A percentile compares a stretch with the other conserved stretches of the same genome.
Conservation (phyloP, 2,888 invertebrate species). For the Andrena minutula region DNA sequence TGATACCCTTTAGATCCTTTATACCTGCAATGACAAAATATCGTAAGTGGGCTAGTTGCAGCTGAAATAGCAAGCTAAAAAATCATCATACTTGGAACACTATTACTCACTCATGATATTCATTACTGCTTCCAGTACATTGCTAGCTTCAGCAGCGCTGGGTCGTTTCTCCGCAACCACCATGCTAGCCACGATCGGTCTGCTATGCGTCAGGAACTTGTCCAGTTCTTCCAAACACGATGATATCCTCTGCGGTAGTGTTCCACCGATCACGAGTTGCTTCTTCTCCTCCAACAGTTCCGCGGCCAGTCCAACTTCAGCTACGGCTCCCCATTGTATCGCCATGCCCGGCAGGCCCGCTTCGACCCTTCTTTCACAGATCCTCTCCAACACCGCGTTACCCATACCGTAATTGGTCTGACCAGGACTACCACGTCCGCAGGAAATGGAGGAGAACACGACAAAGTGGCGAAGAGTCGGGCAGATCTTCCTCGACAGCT, state of each 20-base stretch:
- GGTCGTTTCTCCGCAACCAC: slow-evolving; percentile 94
- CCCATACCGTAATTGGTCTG: slow-evolving; percentile 89
- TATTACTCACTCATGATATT: slow-evolving; percentile 85
- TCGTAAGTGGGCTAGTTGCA: not conserved
- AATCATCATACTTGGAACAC: not conserved
- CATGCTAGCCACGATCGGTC: slow-evolving; percentile 92
- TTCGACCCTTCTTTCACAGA: slow-evolving; percentile 64
- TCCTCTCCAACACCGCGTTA: slow-evolving; percentile 91
- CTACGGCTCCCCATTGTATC: slow-evolving; percentile 89
- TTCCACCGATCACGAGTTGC: slow-evolving; percentile 91
- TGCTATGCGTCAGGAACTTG: slow-evolving; percentile 88
- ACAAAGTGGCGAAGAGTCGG: slow-evolving; percentile 86
- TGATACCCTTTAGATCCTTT: slow-evolving; percentile 87
- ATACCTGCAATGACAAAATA: slow-evolving; percentile 75
- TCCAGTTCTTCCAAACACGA: slow-evolving; percentile 93
- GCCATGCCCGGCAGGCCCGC: slow-evolving; percentile 87
- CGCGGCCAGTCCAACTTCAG: slow-evolving; percentile 92
- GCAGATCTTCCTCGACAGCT: slow-evolving; percentile 85
- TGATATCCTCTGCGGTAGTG: slow-evolving; percentile 93
- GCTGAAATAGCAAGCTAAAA: not conserved
- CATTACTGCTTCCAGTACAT: slow-evolving; percentile 91
- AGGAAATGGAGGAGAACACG: slow-evolving; percentile 88
- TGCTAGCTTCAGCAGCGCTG: slow-evolving; percentile 87
- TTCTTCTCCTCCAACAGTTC: slow-evolving; percentile 90
- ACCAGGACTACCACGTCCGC: slow-evolving; percentile 89